These are phyloP conservation scores for Phyllotis vaccarum DNA, from an alignment of 2,797 vertebrate species.

Conservation along the genomic window DNA sequence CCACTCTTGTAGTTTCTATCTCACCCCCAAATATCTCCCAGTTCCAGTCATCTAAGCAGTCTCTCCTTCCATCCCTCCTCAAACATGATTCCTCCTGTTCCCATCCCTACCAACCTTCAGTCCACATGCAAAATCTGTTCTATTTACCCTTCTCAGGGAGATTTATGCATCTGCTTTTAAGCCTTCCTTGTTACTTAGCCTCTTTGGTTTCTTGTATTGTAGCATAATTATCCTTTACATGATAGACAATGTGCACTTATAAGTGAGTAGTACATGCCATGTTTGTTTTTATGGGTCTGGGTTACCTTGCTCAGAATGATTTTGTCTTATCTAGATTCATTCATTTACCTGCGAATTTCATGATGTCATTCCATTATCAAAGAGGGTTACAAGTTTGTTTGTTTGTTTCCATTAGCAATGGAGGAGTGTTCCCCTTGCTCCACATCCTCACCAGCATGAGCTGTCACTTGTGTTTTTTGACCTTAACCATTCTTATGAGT, in stretches of 20 bases:
- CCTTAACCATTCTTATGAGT: too few relatives aligned
- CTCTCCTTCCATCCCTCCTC: too few relatives aligned
- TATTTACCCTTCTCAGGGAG: too few relatives aligned
- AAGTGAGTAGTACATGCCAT: neutral
- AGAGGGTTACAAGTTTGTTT: too few relatives aligned
- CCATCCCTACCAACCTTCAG: neutral
- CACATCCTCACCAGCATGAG: too few relatives aligned
- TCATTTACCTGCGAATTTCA: neutral
- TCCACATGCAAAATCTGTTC: neutral
- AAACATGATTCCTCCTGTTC: too few relatives aligned
- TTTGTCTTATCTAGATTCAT: neutral
- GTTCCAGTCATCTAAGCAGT: too few relatives aligned
- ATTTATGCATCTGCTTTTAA: neutral
- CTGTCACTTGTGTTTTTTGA: too few relatives aligned
- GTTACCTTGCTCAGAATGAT: neutral
- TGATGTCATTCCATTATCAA: neutral
- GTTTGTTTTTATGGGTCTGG: neutral
- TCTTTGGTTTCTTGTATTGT: neutral
- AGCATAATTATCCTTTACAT: neutral
- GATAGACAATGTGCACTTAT: neutral
- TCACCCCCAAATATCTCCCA: too few relatives aligned
- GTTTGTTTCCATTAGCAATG: too few relatives aligned
- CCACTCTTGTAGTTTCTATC: too few relatives aligned
- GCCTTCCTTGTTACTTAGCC: neutral
- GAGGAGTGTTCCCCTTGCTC: too few relatives aligned